Base-by-base conservation (phyloP, 2,113 vertebrate genomes). In the Pyrgilauda ruficollis region DNA sequence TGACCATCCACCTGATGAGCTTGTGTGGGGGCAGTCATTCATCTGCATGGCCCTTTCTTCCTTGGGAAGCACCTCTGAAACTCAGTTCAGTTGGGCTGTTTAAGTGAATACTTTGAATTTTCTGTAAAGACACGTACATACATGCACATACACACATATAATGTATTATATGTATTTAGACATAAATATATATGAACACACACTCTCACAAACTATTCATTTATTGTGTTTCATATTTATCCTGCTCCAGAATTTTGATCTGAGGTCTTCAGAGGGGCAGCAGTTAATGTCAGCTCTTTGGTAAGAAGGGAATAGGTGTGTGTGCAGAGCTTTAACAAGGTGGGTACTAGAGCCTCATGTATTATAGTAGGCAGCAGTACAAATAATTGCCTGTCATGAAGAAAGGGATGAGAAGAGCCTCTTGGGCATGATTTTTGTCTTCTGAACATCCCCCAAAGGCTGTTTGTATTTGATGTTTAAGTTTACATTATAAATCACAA, bases 401-500 rank as follows among this genome's bases (percentile, higher is more conserved):
- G 50, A 87, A 96, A 84, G 19, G 76, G 75, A 91, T 77, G 59
- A 77, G 49, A 83, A 80, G 50, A 87, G 47, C 22, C 87, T 64
- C 59, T 61, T 2, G n/a, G 80, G 70, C 63, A 37, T 83, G 77
- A 68, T 93, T 84, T 91, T 97, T 89, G 84, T 93, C 94, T 94
- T 96, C 64, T 88, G 93, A 94, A 72, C 70, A 67, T 86, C 79
- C 58, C 73, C 81, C 59, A 70, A 63, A 91, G 75, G 74, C 81
- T 82, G 28, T 94, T 87, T 56, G 13, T 59, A 33, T 94, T 94
- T 96, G 79, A 88, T 92, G 39, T 94, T 91, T 93, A 92, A 96
- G 75, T 97, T 98, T 96, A 91, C 53, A 44, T 94, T 94, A 58
- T 87, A 97, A 96, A 97, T 95, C 78, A 83, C 56, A 95, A 28